These are phyloP conservation scores for Synanthedon andrenaeformis DNA, from an alignment of 2,888 invertebrate species.

Conservation along the genomic window DNA sequence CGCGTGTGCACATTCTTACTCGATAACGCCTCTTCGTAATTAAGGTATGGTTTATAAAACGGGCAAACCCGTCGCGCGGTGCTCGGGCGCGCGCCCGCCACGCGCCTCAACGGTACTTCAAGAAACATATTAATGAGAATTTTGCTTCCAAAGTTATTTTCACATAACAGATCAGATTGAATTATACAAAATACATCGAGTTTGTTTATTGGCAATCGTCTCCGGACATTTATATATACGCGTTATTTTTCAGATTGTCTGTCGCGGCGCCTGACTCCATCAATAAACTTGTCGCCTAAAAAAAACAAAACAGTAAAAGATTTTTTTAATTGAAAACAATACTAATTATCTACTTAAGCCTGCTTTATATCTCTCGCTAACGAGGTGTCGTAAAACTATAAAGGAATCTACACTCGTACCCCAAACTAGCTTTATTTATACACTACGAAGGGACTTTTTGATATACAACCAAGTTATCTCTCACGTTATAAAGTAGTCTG, in stretches of 20 bases:
- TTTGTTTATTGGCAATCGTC: conserved; percentile 58
- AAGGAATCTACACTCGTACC: conserved; percentile 38
- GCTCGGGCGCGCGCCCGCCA: conserved; percentile 38
- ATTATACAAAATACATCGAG: conserved; percentile 15
- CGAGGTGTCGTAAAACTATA: conserved; percentile 59
- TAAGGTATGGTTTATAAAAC: conserved; percentile 53
- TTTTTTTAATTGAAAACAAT: conserved; percentile 33
- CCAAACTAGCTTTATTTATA: conserved; percentile 49
- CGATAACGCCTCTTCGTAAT: conserved; percentile 68
- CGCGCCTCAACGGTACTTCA: conserved; percentile 44
- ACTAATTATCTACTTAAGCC: conserved; percentile 62
- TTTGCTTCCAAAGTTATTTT: conserved; percentile 41
- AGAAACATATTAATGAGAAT: conserved; percentile 40
- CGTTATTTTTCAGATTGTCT: conserved; percentile 29
- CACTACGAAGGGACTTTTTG: conserved; percentile 22
- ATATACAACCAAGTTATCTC: conserved; percentile 43
- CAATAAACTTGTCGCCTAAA: conserved; percentile 5
- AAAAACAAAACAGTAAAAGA: conserved; percentile 7
- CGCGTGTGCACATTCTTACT: conserved; percentile 70
- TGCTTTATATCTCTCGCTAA: conserved; percentile 52
- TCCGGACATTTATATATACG: conserved; percentile 42
- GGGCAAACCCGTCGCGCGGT: conserved; percentile 32
- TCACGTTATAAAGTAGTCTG: conserved; percentile 29
- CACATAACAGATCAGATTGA: conserved; percentile 49
- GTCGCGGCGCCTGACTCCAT: background rate